Conservation (phyloP, 2,888 invertebrate genomes). For the Craniophora ligustri region DNA sequence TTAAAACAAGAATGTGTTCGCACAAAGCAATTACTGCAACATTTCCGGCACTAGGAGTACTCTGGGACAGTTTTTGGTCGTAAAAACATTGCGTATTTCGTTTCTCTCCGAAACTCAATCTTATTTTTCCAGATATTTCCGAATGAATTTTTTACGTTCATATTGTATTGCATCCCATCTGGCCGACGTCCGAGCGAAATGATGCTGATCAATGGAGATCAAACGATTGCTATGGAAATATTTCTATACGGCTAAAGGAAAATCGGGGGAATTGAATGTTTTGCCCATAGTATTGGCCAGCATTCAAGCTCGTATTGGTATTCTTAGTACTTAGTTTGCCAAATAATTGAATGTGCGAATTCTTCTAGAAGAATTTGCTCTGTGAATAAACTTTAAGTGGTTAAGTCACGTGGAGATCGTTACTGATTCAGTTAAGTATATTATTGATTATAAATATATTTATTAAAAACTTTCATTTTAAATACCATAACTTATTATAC, state of each 20-base stretch:
- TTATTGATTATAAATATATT: too few relatives aligned
- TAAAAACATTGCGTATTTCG: slow-evolving; percentile 16
- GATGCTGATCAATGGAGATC: slow-evolving; percentile 49
- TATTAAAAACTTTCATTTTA: too few relatives aligned
- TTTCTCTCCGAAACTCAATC: slow-evolving; percentile 2
- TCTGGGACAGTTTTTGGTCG: slow-evolving; percentile 1
- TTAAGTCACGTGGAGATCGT: too few relatives aligned
- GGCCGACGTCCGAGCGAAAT: slow-evolving; percentile 37
- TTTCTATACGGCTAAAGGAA: slow-evolving; percentile 31
- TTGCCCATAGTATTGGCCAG: slow-evolving; percentile 5
- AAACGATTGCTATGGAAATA: slow-evolving; percentile 48
- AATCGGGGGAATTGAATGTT: slow-evolving; percentile 39
- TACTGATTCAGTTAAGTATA: too few relatives aligned
- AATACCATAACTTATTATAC: too few relatives aligned
- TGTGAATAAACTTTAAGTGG: too few relatives aligned
- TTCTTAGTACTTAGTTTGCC: too few relatives aligned
- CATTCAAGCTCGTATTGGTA: neutral
- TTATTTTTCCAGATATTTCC: slow-evolving; percentile 19
- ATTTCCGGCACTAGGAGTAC: neutral
- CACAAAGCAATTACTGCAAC: neutral
- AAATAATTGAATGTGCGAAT: too few relatives aligned
- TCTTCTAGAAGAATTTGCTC: too few relatives aligned
- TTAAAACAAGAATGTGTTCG: neutral
- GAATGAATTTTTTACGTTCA: slow-evolving; percentile 31
- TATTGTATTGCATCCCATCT: slow-evolving; percentile 36